These are phyloP conservation scores for Caradrina kadenii DNA, from an alignment of 2,888 invertebrate genomes.

Conservation along the genomic window DNA sequence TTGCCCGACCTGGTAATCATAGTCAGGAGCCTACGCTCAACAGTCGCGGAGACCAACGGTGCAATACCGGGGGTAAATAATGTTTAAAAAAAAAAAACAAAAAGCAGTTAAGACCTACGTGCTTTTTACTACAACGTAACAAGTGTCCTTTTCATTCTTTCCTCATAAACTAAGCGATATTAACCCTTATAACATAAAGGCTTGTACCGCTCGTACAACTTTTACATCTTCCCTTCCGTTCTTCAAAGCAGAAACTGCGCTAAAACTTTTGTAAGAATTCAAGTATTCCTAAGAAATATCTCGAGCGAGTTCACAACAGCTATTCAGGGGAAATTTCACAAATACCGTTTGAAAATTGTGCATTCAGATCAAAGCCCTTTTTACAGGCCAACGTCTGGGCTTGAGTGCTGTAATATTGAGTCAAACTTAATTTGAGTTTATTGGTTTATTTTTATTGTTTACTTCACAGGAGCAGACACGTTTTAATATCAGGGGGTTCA, in stretches of 20 bases:
- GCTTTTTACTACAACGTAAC: too few relatives aligned
- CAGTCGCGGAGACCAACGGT: too few relatives aligned
- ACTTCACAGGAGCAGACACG: not conserved
- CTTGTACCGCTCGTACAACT: slow-evolving; percentile 9
- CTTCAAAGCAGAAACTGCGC: slow-evolving; percentile 45
- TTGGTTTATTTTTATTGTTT: not conserved
- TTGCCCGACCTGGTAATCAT: too few relatives aligned
- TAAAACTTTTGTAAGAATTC: slow-evolving; percentile 53
- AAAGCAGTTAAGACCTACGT: too few relatives aligned
- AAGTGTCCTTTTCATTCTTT: not conserved
- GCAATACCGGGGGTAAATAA: too few relatives aligned
- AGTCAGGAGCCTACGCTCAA: too few relatives aligned
- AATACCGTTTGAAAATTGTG: slow-evolving; percentile 45
- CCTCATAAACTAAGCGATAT: slow-evolving; percentile 1
- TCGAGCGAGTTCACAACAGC: slow-evolving; percentile 33
- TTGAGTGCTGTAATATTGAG: not conserved
- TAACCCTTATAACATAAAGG: slow-evolving; percentile 22
- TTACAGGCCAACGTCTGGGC: slow-evolving; percentile 9
- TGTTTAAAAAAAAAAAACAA: too few relatives aligned
- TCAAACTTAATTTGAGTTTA: slow-evolving; percentile 6
- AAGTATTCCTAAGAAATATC: slow-evolving; percentile 51
- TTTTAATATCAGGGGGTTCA: too few relatives aligned
- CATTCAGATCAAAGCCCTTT: slow-evolving; percentile 40
- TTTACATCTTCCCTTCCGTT: slow-evolving; percentile 7
- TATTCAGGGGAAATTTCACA: slow-evolving; percentile 38